These are phyloP conservation scores for Stylophora pistillata DNA, from an alignment of 64 coral and sea anemone species.

Conservation along the genomic window DNA sequence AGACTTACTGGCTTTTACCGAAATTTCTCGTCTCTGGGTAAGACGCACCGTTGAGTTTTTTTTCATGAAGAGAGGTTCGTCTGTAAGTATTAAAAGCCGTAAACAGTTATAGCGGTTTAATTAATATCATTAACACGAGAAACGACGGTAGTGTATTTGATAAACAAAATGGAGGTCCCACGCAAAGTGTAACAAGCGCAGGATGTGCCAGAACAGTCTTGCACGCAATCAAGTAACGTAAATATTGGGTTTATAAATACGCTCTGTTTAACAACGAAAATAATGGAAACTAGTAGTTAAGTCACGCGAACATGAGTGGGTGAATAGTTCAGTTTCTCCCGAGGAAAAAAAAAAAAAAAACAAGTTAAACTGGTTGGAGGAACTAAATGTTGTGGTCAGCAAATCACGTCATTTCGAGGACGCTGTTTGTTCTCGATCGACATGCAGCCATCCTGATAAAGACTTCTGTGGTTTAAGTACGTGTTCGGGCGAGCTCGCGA, in stretches of 20 bases:
- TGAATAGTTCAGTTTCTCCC: background rate
- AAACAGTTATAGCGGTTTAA: background rate
- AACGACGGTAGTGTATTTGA: background rate
- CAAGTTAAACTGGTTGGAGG: background rate
- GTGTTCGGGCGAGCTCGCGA: background rate
- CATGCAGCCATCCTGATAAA: background rate
- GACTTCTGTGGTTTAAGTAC: background rate
- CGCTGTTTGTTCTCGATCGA: background rate
- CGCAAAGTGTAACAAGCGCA: background rate
- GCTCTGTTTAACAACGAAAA: conserved; percentile 9
- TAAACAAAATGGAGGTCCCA: background rate
- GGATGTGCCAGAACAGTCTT: background rate
- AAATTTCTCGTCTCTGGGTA: background rate
- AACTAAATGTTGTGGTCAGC: background rate
- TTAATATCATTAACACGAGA: background rate
- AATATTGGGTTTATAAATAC: conserved; percentile 15
- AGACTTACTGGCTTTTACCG: no score
- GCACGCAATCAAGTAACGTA: background rate
- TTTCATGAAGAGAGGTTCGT: background rate
- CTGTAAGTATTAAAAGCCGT: background rate
- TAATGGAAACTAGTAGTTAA: background rate
- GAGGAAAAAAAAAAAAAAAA: no score
- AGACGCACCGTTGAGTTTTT: background rate
- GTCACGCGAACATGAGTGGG: background rate
- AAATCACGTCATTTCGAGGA: background rate